Percentiles rank a stretch among this genome's conserved stretches.
Conservation (phyloP, 2,113 vertebrate genomes). For the Peromyscus californicus region DNA sequence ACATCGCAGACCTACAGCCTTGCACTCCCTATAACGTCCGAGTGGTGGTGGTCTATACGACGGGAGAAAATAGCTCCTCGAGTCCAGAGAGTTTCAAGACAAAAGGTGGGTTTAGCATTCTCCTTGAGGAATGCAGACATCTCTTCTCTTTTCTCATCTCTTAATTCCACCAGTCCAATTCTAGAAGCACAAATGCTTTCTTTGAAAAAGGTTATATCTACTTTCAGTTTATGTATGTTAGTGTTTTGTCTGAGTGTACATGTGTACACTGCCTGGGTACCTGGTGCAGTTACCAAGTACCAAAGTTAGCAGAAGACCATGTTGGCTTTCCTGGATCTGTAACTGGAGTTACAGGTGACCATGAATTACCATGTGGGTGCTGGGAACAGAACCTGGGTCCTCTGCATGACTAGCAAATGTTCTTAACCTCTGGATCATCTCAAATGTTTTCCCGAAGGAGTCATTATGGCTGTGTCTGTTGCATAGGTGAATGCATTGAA, state of each 20-base stretch:
- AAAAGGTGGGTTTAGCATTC: conserved; percentile 75
- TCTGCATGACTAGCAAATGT: not conserved
- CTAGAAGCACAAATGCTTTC: not conserved
- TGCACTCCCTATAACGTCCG: conserved; percentile 81
- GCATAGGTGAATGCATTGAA: not conserved
- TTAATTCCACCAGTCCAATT: not conserved
- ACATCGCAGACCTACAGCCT: conserved; percentile 83
- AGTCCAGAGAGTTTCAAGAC: conserved; percentile 86
- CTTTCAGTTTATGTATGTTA: not conserved
- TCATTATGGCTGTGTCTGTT: conserved; percentile 34
- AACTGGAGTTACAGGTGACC: not conserved
- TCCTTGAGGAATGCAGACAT: rapidly evolving
- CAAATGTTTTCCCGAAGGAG: not conserved
- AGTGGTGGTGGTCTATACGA: conserved; percentile 82
- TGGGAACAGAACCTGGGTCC: not conserved
- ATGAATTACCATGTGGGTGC: not conserved
- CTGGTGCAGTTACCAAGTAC: not conserved
- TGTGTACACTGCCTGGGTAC: not conserved
- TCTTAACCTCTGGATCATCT: not conserved
- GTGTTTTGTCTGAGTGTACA: not conserved
- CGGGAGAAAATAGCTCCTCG: conserved; percentile 84
- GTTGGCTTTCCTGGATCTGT: not conserved
- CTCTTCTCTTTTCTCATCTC: not conserved
- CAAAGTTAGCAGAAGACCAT: not conserved
- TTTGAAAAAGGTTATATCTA: not conserved